phyloP scores from a whole-genome alignment of 2,113 vertebrate genomes.

The Rhinolophus sinicus region DNA sequence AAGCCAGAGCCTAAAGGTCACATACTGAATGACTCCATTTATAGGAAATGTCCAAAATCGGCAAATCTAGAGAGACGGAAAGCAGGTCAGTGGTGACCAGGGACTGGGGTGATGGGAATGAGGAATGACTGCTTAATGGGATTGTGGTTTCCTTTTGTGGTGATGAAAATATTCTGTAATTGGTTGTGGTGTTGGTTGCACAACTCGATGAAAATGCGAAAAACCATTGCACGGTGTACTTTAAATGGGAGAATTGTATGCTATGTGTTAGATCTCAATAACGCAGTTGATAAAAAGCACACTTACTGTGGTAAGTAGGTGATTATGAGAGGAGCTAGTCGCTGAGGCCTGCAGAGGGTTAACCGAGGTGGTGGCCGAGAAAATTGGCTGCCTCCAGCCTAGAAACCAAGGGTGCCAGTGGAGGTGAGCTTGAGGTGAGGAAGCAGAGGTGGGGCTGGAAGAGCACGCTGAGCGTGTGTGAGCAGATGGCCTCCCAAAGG shows the following conservation, averaged over 20 bases:
- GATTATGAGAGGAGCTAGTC: neutral
- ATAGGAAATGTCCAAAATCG: neutral
- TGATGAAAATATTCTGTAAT: neutral
- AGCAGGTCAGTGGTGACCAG: neutral
- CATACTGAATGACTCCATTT: neutral
- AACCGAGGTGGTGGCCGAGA: neutral
- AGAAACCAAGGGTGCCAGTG: rapidly evolving
- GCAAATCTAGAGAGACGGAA: neutral
- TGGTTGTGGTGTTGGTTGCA: no score
- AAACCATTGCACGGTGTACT: neutral
- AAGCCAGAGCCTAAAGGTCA: neutral
- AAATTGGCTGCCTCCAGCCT: neutral
- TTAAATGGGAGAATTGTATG: neutral
- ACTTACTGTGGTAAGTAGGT: neutral
- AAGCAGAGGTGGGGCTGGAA: neutral
- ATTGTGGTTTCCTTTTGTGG: neutral
- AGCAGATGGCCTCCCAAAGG: neutral
- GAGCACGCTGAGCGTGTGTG: rapidly evolving
- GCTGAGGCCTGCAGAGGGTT: no score
- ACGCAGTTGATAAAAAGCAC: neutral
- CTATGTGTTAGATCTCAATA: no score
- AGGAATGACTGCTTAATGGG: neutral
- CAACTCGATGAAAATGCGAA: no score
- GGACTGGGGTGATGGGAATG: neutral
- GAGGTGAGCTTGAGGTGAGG: neutral